Evolutionary conservation across 2,888 invertebrate genomes (phyloP), one percentile per base, ranked within the genome.

Genomic region (Caenorhabditis wallacei): DNA sequence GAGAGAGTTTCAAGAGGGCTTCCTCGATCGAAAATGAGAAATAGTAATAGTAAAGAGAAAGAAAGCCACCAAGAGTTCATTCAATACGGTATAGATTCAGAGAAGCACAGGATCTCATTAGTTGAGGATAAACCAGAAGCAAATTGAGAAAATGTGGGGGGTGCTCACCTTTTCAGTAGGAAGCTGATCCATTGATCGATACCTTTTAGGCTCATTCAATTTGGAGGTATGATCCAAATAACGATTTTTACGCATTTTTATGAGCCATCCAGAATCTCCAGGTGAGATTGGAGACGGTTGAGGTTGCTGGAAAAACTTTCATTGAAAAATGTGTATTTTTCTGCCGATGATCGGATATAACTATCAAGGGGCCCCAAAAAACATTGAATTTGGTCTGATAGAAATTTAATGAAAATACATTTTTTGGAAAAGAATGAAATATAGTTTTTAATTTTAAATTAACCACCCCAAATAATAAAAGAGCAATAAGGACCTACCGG

Each of bases 181-280:
- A 1, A 80, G 51, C 13, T 83, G 80, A 71, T 83, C 83, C 75
- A 83, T 78, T 16, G 83, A 84, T 35, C 61, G 30, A 37, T 72
- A 80, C 46, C 64, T 80, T 35, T 71, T 70, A 1, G 78, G 80
- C 24, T 66, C 69, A 35, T 68, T 83, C 26, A 22, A 16, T 51
- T 69, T 72, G 16, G 54, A 24, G 10, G 81, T 81, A n/a, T 83
- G 79, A 46, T 86, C 80, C 11, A 89, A 63, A 56, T 87, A 89
- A 18, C 86, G 76, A 70, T 89, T 84, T 51, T 82, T 87, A 11
- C 89, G 80, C 83, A 87, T 82, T 61, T 82, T 85, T n/a, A 89
- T 86, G 35, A 89, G 63, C 84, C 87, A 87, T 37, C 89, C 89
- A 26, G 86, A 82, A 48, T 89, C 88, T 16, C 80, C 81, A 18